Percentiles rank a stretch among this genome's conserved stretches.
Conservation (phyloP, 1,140 invertebrate genomes). For the Arion vulgaris region DNA sequence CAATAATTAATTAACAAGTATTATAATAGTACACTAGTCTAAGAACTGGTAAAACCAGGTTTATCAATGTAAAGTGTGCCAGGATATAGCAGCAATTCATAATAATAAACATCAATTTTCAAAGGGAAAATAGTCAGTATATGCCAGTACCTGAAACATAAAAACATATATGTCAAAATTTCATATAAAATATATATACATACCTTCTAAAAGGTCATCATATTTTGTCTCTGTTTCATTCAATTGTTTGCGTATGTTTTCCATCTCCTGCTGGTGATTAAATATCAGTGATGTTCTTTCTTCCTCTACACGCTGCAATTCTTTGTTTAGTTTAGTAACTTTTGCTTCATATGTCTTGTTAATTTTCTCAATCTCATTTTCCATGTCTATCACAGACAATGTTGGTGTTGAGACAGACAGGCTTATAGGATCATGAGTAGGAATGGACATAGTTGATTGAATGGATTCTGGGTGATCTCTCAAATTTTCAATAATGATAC, state of each 20-base stretch:
- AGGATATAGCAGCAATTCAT: too few relatives aligned
- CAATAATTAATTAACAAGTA: too few relatives aligned
- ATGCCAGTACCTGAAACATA: too few relatives aligned
- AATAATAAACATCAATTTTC: too few relatives aligned
- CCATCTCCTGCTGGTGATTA: slow-evolving; percentile 50
- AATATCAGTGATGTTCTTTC: slow-evolving; percentile 37
- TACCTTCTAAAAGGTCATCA: slow-evolving; percentile 62
- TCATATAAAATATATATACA: slow-evolving; percentile 9
- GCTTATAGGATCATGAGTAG: not conserved
- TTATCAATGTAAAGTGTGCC: too few relatives aligned
- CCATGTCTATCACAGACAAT: not conserved
- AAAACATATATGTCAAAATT: too few relatives aligned
- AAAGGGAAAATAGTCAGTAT: too few relatives aligned
- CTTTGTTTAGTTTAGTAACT: slow-evolving; percentile 44
- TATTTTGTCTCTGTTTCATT: slow-evolving; percentile 60
- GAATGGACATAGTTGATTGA: not conserved
- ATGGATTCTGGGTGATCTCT: not conserved
- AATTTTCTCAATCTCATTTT: slow-evolving; percentile 28
- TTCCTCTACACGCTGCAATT: slow-evolving; percentile 47
- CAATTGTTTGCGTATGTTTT: slow-evolving; percentile 47
- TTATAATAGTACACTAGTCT: too few relatives aligned
- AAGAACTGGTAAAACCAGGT: too few relatives aligned
- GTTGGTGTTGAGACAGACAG: not conserved
- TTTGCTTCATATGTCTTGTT: slow-evolving; percentile 6
- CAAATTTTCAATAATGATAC: slow-evolving; percentile 4